phyloP scores from a whole-genome alignment of 2,113 vertebrate species.

The Muscicapa adusta region DNA sequence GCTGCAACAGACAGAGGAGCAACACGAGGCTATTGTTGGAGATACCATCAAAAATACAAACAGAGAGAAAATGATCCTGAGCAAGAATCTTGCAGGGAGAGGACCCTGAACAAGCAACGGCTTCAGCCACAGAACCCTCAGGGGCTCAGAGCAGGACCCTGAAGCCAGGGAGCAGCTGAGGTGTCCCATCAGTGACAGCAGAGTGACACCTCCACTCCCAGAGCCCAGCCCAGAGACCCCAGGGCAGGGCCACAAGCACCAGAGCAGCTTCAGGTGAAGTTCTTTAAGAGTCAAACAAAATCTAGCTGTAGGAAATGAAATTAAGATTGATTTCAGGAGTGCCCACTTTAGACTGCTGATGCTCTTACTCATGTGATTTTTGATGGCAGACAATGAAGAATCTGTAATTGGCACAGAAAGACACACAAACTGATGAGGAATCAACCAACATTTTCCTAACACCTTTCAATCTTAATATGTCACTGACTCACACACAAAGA shows the following conservation, averaged over 20 bases:
- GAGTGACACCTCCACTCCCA: background rate
- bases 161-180: background rate
- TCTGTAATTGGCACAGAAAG: background rate
- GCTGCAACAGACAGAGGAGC: background rate
- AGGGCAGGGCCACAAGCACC: background rate
- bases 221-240: background rate
- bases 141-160: background rate
- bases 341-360: background rate
- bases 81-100: background rate
- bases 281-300: constrained; percentile 16
- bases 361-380: background rate
- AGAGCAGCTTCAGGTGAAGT: background rate
- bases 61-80: background rate
- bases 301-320: constrained; percentile 31
- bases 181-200: background rate
- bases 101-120: accelerated
- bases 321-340: background rate
- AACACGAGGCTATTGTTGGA: background rate
- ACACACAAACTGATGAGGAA: background rate
- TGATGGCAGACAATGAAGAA: constrained; percentile 28
- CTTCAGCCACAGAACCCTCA: background rate
- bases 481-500: background rate
- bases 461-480: constrained; percentile 12
- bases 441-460: background rate
- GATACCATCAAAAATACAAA: background rate